Base-by-base conservation (phyloP, 2,797 vertebrate genomes). In the Melanogrammus aeglefinus region DNA sequence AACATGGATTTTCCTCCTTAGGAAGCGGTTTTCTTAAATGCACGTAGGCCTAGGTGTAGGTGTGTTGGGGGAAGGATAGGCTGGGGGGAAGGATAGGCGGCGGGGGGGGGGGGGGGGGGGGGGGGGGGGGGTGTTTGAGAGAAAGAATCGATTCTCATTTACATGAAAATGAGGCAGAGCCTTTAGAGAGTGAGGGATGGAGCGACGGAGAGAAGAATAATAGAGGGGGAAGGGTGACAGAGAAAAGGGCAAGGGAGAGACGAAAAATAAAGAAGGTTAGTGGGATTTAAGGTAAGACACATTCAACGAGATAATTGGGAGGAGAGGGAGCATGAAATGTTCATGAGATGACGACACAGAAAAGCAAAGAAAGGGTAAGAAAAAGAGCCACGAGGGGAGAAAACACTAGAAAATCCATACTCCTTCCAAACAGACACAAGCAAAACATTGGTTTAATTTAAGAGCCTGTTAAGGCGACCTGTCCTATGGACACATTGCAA, bases 161-260 rank as follows among this genome's bases (percentile, higher is more conserved):
- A 74, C 83, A 85, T 86, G 75, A 82, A 85, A 85, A 85, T 82
- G 75, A 84, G 85, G 82, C 81, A 80, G 77, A 79, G 69, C 72
- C 13, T 74, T 57, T 57, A 63, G 44, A 70, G 75, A 44, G 35
- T 35, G 44, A 31, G 77, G 44, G 71, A 76, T 74, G 73, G 66
- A 29, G 39, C 35, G 12, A 75, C 57, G 16, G 57, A 41, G 41
- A 39, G 39, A 41, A 36, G 57, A 63, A 44, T 75, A 71, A 75
- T 44, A 63, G 74, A 73, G 69, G 74, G 73, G 77, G 72, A 57
- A 51, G 79, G 73, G 74, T 63, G 77, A 73, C 38, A 18, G 70
- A 75, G 74, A 76, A 66, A 76, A 69, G 72, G 78, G 35, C 57
- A 39, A 72, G 69, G 74, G 73, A 74, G 51, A 69, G 72, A 12